Conservation (phyloP, 2,888 invertebrate genomes). For the Antheraea assamensis region DNA sequence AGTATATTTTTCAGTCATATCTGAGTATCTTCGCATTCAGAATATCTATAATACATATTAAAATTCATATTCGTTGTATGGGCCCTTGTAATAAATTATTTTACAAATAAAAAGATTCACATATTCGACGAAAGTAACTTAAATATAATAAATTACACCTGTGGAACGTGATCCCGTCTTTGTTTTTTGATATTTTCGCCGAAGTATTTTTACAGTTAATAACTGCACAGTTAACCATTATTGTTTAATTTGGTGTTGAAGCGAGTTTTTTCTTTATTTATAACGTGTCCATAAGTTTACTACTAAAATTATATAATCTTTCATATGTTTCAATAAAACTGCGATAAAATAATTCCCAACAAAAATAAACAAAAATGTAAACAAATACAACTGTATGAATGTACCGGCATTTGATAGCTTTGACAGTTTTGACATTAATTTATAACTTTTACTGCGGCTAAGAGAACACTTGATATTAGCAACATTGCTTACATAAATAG, state of each 20-base stretch:
- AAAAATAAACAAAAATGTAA: neutral
- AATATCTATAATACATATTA: neutral
- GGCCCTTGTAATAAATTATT: neutral
- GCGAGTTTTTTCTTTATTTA: neutral
- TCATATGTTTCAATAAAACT: neutral
- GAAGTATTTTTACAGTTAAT: conserved; percentile 63
- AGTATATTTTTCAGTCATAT: too few relatives aligned
- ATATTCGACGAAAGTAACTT: neutral
- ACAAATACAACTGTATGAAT: neutral
- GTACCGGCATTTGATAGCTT: neutral
- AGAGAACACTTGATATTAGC: too few relatives aligned
- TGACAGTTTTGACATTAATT: neutral
- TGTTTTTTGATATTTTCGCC: conserved; percentile 63
- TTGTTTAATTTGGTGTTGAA: conserved; percentile 23
- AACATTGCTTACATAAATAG: too few relatives aligned
- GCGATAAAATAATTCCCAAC: neutral
- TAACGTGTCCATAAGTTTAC: neutral
- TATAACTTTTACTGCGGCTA: too few relatives aligned
- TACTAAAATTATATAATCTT: neutral
- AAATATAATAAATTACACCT: conserved; percentile 44
- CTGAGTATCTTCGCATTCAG: neutral
- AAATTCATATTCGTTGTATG: neutral
- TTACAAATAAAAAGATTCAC: neutral
- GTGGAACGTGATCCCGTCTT: conserved; percentile 70
- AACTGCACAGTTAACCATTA: conserved; percentile 70